A percentile compares a stretch with the other conserved stretches of the same genome.
Conservation (phyloP, 2,888 invertebrate genomes). For the Ptychoptera albimana region DNA sequence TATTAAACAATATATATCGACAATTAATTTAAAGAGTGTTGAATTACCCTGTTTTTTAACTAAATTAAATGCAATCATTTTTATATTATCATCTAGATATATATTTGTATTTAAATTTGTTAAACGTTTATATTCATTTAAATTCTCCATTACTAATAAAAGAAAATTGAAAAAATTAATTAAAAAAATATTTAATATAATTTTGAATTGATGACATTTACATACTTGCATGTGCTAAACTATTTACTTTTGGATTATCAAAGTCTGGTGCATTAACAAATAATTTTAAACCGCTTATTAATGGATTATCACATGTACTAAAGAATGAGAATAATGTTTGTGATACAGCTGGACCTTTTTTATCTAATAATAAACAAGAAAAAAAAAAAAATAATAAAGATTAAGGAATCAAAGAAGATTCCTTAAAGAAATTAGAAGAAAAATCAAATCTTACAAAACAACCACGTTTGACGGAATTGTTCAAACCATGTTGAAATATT, state of each 20-base stretch:
- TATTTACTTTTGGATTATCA: constrained; percentile 27
- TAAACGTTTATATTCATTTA: constrained; percentile 34
- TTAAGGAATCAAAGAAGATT: no score
- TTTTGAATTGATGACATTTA: not conserved
- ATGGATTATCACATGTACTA: constrained; percentile 18
- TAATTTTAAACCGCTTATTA: constrained; percentile 24
- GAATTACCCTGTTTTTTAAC: constrained; percentile 50
- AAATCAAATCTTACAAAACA: constrained; percentile 16
- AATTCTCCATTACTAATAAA: constrained; percentile 38
- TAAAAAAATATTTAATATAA: not conserved
- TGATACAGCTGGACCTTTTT: constrained; percentile 19
- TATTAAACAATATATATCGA: constrained; percentile 44
- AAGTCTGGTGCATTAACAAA: constrained; percentile 28
- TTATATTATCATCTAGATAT: constrained; percentile 36
- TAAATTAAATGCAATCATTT: constrained; percentile 56
- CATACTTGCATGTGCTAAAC: constrained; percentile 20
- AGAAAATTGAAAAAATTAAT: not conserved
- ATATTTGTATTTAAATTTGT: constrained; percentile 28
- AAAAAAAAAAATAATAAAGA: no score
- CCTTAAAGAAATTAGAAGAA: not conserved
- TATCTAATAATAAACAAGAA: no score
- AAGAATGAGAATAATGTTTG: constrained; percentile 18
- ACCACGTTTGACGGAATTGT: constrained; percentile 21
- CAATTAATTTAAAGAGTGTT: constrained; percentile 43
- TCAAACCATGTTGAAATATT: constrained; percentile 21